Evolutionary conservation across 2,888 invertebrate species (phyloP).

Genomic region (Bellardia pandia): DNA sequence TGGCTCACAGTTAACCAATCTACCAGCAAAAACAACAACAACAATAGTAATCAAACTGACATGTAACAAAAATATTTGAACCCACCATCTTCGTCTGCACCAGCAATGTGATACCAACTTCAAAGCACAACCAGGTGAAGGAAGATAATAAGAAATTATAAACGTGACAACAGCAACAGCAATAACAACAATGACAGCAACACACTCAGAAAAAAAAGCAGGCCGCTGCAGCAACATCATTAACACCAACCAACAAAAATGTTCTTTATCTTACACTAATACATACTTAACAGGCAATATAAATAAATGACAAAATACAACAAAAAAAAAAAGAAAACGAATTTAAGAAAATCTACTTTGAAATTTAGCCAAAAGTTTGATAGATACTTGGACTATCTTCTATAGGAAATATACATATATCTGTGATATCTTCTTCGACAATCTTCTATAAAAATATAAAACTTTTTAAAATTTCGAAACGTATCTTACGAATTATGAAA

Average conservation of each 20-base stretch:
- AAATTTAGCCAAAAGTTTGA: too few relatives aligned
- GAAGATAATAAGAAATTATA: conserved; percentile 56
- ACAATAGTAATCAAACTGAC: conserved; percentile 38
- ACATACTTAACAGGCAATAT: too few relatives aligned
- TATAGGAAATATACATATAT: too few relatives aligned
- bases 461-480: too few relatives aligned
- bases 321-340: too few relatives aligned
- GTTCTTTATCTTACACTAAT: too few relatives aligned
- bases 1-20: conserved; percentile 52
- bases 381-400: too few relatives aligned
- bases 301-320: too few relatives aligned
- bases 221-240: not conserved
- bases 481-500: too few relatives aligned
- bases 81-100: conserved; percentile 46
- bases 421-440: too few relatives aligned
- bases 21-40: conserved; percentile 14
- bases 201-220: not conserved
- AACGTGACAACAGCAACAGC: conserved; percentile 49
- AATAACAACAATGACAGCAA: conserved; percentile 19
- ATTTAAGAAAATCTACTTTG: too few relatives aligned
- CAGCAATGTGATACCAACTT: conserved; percentile 28
- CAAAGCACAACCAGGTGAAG: conserved; percentile 51
- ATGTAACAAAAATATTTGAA: conserved; percentile 57
- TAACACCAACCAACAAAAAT: not conserved
- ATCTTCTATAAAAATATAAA: too few relatives aligned